Evolutionary conservation across 2,888 invertebrate species (phyloP), one percentile per base, ranked within the genome.

Genomic region (Thecocarcelia acutangulata): DNA sequence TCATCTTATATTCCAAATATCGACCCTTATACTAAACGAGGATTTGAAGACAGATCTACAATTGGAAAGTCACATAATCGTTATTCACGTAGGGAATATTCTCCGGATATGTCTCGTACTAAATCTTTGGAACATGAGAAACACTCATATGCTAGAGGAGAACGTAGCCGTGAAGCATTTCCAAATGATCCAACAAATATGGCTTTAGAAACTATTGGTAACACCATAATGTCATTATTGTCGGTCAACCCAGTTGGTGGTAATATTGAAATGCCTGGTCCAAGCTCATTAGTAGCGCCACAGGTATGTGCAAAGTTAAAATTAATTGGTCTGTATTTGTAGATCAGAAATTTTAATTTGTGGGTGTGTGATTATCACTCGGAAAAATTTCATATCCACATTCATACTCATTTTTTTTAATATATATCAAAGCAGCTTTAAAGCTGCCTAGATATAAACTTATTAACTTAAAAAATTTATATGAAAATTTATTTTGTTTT

Each of bases 201-300:
- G 5, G 72, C 70, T 4, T 72, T 78, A 24, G 78, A 64, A 72
- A 78, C 17, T 33, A 66, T 78, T 66, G 78, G 78, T 21, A 78
- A 64, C 33, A 72, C 70, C 19, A 56, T 78, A 24, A 50, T 78
- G 6, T 66, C 72, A 6, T 37, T 78, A 13, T 64, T 78, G 12
- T 28, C 63, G 5, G 50, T 19, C 15, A 70, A 48, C 0, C 13
- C 28, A 42, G 50, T 4, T 50, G 64, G 4, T 19, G 13, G 13
- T 5, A 54, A 46, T 28, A 54, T n/a, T 17, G 15, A 52, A 13
- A 52, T 21, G 33, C 9, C 52, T n/a, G 61, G 24, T 37, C 54
- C 58, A 12, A 66, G 66, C 19, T 40, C 74, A 21, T 64, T 54
- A 15, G 2, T 48, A 1, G 0, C 33, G 37, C 6, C 37, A n/a